These are phyloP conservation scores for Melanaphis sacchari DNA, from an alignment of 1,140 invertebrate genomes.

Conservation along the genomic window DNA sequence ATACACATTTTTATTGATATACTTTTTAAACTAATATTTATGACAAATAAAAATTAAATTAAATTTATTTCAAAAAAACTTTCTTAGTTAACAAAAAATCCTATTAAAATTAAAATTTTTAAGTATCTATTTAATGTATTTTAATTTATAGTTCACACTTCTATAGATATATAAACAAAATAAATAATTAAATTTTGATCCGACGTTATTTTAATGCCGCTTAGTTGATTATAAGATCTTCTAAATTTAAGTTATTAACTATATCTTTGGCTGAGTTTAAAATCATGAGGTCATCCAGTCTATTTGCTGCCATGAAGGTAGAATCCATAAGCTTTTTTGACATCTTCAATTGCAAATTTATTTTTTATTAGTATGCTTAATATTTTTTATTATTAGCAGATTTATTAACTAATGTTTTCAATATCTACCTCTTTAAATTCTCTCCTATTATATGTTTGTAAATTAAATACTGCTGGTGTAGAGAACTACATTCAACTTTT, in stretches of 20 bases:
- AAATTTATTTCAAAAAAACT: background rate
- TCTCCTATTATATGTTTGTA: too few relatives aligned
- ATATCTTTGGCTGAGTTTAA: background rate
- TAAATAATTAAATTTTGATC: background rate
- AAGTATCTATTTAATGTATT: background rate
- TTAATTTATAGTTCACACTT: background rate
- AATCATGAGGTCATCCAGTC: background rate
- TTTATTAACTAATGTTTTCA: too few relatives aligned
- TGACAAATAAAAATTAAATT: conserved; percentile 1
- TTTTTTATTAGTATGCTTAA: too few relatives aligned
- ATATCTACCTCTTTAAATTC: too few relatives aligned
- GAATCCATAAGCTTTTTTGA: conserved; percentile 5
- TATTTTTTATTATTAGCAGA: too few relatives aligned
- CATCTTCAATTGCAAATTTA: background rate
- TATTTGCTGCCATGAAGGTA: conserved; percentile 5
- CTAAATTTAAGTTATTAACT: background rate
- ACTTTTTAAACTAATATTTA: too few relatives aligned
- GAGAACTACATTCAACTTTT: background rate
- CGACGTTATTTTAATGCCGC: background rate
- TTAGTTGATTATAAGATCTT: background rate
- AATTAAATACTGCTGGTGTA: too few relatives aligned
- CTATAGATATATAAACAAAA: background rate
- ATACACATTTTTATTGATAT: too few relatives aligned
- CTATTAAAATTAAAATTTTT: background rate
- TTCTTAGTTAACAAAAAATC: background rate